Percentiles rank a stretch among this genome's conserved stretches.
These are phyloP conservation scores for Heteractis magnifica DNA, from an alignment of 92 coral and sea anemone genomes.

Conservation along the genomic window DNA sequence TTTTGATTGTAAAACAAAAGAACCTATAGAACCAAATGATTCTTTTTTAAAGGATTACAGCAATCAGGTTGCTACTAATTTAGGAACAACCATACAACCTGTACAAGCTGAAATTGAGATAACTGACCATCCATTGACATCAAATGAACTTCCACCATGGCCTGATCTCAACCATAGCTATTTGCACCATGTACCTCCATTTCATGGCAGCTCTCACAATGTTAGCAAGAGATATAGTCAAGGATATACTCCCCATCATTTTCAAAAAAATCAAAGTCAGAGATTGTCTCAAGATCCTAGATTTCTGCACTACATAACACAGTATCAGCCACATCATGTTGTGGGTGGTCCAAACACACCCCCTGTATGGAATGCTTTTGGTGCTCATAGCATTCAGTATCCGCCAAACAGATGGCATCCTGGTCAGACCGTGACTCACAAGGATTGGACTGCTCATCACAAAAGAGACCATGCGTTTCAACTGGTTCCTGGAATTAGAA, in stretches of 20 bases:
- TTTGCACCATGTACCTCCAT: neutral
- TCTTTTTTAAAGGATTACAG: neutral
- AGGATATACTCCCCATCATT: neutral
- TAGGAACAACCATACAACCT: neutral
- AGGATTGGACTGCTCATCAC: too few relatives aligned
- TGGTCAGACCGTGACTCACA: neutral
- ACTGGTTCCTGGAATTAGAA: too few relatives aligned
- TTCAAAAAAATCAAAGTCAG: neutral
- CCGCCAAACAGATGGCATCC: neutral
- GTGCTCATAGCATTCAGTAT: neutral
- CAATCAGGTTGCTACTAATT: neutral
- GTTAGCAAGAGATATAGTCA: neutral
- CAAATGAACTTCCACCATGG: slow-evolving; percentile 37
- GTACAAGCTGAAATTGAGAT: neutral
- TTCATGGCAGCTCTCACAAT: neutral
- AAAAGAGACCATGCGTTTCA: too few relatives aligned
- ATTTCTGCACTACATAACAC: neutral
- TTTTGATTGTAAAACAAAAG: neutral
- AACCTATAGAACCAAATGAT: slow-evolving; percentile 2
- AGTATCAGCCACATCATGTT: neutral
- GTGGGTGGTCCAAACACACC: neutral
- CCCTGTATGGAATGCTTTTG: neutral
- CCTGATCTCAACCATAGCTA: slow-evolving; percentile 21
- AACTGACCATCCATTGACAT: neutral
- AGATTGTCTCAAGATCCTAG: neutral